Percentiles rank a stretch among this genome's conserved stretches.
phyloP scores from a whole-genome alignment of 30 jellyfish, hydroid and myxozoan genomes.

The Aurelia coerulea region DNA sequence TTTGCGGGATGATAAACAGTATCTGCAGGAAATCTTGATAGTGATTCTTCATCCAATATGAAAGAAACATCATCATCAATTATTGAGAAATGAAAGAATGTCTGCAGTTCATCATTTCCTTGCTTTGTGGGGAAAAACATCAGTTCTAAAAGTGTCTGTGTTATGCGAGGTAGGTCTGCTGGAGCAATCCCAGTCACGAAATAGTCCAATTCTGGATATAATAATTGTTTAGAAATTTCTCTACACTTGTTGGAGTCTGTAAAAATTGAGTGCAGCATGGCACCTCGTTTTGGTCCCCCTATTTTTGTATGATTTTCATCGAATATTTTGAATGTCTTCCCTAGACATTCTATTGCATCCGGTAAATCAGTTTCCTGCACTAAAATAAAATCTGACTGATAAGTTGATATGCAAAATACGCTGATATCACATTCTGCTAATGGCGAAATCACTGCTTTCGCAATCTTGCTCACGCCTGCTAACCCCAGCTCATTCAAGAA shows the following conservation, averaged over 20 bases:
- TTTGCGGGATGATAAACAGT: constrained; percentile 79
- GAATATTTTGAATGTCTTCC: constrained; percentile 80
- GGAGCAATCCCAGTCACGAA: constrained; percentile 90
- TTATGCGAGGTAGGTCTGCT: constrained; percentile 62
- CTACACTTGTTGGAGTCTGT: constrained; percentile 26
- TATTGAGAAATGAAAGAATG: constrained; percentile 88
- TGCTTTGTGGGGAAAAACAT: constrained; percentile 73
- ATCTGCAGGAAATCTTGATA: constrained; percentile 83
- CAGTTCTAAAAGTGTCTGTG: constrained; percentile 83
- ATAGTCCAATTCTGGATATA: constrained; percentile 49
- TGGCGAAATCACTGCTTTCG: constrained; percentile 95
- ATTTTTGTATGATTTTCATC: constrained; percentile 86
- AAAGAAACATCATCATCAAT: constrained; percentile 94
- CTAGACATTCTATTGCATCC: constrained; percentile 71
- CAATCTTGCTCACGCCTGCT: constrained; percentile 95
- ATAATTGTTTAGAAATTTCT: constrained; percentile 14
- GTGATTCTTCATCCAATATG: constrained; percentile 72
- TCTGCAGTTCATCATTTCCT: constrained; percentile 10
- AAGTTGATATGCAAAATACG: constrained; percentile 95
- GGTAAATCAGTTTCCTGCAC: constrained; percentile 85
- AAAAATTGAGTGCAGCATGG: constrained; percentile 24
- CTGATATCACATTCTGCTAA: constrained; percentile 92
- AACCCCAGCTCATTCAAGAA: constrained; percentile 66
- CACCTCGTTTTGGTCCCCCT: constrained; percentile 66
- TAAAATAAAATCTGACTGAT: constrained; percentile 94